A percentile compares a stretch with the other conserved stretches of the same genome.
Conservation (phyloP, 1,140 invertebrate species). For the Planococcus citri region DNA sequence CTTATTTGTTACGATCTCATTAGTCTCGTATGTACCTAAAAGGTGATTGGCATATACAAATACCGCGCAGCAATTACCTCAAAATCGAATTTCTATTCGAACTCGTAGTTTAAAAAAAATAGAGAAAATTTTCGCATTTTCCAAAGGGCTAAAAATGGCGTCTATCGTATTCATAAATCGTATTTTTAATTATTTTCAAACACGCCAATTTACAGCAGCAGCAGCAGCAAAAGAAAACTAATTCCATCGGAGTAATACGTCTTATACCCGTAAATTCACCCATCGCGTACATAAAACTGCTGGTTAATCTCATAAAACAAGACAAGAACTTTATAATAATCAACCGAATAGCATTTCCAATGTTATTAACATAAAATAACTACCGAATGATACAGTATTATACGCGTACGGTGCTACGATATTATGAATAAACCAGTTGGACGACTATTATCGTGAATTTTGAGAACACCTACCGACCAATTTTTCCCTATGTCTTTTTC, state of each 20-base stretch:
- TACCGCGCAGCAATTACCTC: no score
- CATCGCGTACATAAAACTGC: background rate
- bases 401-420: background rate
- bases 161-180: background rate
- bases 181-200: background rate
- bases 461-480: conserved; percentile 1
- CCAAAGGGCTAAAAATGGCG: background rate
- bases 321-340: conserved; percentile 8
- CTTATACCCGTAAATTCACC: background rate
- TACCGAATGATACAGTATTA: background rate
- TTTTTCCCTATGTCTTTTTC: background rate
- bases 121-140: background rate
- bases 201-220: background rate
- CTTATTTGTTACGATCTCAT: background rate
- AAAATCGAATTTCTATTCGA: no score
- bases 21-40: background rate
- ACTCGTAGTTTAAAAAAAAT: no score
- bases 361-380: conserved; percentile 8
- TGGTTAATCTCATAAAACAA: conserved; percentile 2
- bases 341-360: background rate
- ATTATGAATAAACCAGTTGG: background rate
- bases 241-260: background rate
- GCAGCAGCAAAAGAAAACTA: background rate
- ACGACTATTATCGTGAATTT: background rate
- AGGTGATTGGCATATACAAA: no score